phyloP scores from a whole-genome alignment of 2,113 vertebrate genomes.

The Istiophorus platypterus region DNA sequence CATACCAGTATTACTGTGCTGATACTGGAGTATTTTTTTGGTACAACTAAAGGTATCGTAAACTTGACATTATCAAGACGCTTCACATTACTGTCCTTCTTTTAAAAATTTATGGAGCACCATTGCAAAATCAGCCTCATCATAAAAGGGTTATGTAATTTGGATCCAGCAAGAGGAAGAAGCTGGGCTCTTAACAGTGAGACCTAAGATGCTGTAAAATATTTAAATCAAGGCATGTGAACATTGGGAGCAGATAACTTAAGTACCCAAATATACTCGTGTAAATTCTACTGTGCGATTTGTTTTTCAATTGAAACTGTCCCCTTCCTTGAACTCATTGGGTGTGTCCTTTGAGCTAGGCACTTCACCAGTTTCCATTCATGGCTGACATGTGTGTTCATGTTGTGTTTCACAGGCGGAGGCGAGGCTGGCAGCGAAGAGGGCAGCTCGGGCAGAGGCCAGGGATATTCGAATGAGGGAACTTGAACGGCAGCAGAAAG shows the following conservation, averaged over 20 bases:
- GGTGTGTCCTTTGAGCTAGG: constrained; percentile 18
- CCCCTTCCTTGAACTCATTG: neutral
- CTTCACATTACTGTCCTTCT: neutral
- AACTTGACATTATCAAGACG: neutral
- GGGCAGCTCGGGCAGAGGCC: constrained; percentile 96
- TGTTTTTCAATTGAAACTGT: neutral
- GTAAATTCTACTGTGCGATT: constrained; percentile 14
- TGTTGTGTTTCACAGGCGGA: constrained; percentile 88
- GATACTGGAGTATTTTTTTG: no score
- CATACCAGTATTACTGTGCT: no score
- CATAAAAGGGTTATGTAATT: neutral
- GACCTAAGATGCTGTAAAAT: neutral
- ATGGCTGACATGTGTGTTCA: constrained; percentile 64
- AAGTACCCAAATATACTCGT: neutral
- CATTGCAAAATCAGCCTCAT: neutral
- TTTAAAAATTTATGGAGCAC: no score
- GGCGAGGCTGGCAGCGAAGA: constrained; percentile 95
- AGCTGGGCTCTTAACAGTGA: neutral
- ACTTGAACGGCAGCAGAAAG: constrained; percentile 96
- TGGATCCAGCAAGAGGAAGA: neutral
- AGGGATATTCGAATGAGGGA: constrained; percentile 98
- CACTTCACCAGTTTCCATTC: constrained; percentile 25
- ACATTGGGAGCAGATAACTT: neutral
- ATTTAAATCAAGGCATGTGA: neutral
- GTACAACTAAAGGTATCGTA: no score